Evolutionary conservation across 2,888 invertebrate species (phyloP), one percentile per base, ranked within the genome.

Genomic region (Acronicta alni): DNA sequence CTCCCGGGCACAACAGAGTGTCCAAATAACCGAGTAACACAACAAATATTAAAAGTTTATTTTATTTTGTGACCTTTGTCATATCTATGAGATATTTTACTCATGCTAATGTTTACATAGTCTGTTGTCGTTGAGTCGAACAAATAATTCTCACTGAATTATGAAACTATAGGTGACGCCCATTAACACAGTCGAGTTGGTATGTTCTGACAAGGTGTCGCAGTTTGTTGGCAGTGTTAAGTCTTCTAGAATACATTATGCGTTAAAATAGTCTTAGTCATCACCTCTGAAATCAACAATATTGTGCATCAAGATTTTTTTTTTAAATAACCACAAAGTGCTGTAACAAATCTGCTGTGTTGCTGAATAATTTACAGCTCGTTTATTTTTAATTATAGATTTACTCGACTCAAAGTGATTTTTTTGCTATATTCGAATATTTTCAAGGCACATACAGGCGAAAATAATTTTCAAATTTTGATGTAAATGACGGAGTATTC

Each of bases 1-100:
- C 74, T 76, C 76, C 75, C 74, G 72, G 67, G 72, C 65, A 65
- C 71, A 73, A 77, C 79, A 75, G 76, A 63, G 81, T 82, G 79
- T 75, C 79, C 83, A 79, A 77, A 77, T 76, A 72, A 74, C 66
- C 49, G 55, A 46, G 48, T 48, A 51, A 58, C 30, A 55, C 42
- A 58, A 75, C 57, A 77, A 84, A 63, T 66, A 68, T 69, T 52
- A 53, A 63, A 39, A 39, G 43, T 66, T 63, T 75, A 71, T 64
- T 62, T 77, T 76, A 67, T 60, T 47, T 39, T 32, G 8, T 72
- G 63, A 72, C 64, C 75, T 71, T 71, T 67, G 58, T 63, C 52
- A 47, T 68, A 57, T 45, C 35, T 49, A 57, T 18, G 35, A 47
- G 20, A 65, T 72, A 59, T 39, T 52, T 72, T 41, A 57, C 48